These are phyloP conservation scores for Mormoops blainvillei DNA, from an alignment of 2,113 vertebrate species.

Conservation along the genomic window DNA sequence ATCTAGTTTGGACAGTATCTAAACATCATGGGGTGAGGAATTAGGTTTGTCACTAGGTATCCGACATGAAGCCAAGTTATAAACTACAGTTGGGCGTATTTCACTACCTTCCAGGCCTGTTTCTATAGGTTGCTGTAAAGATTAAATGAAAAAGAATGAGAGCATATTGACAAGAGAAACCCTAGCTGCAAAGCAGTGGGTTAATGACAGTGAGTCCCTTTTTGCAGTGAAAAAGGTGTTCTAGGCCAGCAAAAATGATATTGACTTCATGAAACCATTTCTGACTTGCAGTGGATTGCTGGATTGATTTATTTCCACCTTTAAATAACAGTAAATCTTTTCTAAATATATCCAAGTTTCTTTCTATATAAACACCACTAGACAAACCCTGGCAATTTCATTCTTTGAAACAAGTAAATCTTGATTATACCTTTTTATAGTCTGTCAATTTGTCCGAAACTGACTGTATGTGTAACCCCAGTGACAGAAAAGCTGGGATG, in stretches of 20 bases:
- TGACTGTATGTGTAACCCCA: not conserved
- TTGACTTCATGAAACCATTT: not conserved
- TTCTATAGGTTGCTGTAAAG: not conserved
- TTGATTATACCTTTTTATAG: not conserved
- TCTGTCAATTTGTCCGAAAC: not conserved
- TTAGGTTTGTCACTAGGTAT: not conserved
- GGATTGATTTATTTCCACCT: not conserved
- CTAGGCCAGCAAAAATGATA: not conserved
- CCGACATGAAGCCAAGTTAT: not conserved
- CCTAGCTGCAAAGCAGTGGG: not conserved
- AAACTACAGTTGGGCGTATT: not conserved
- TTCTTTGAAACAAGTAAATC: not conserved
- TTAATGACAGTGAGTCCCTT: not conserved
- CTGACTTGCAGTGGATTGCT: not conserved
- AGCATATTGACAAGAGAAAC: not conserved
- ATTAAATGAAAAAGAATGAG: not conserved
- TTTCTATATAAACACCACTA: not conserved
- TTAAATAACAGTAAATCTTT: not conserved
- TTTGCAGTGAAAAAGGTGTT: not conserved
- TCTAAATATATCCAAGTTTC: not conserved
- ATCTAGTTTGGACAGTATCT: not conserved
- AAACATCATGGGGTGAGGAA: not conserved
- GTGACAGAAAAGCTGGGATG: not conserved
- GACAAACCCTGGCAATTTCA: not conserved
- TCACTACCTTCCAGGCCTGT: not conserved